These are phyloP conservation scores for Herpetotheres cachinnans DNA, from an alignment of 2,113 vertebrate species.

Conservation along the genomic window DNA sequence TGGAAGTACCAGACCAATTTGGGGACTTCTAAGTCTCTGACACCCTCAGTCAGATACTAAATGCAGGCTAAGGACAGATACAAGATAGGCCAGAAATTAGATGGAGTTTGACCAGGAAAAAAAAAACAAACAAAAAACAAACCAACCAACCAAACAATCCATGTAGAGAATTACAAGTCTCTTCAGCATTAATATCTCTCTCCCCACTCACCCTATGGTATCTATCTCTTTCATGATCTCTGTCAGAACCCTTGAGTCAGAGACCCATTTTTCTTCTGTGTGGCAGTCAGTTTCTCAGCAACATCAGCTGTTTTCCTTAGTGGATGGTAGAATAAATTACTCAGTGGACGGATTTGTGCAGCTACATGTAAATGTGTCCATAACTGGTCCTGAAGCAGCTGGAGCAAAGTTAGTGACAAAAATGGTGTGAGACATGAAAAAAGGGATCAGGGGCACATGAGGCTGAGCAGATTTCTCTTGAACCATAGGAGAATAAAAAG, in stretches of 20 bases:
- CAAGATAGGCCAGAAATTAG: neutral
- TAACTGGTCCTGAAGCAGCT: neutral
- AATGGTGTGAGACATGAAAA: neutral
- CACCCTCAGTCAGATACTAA: neutral
- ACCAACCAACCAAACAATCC: neutral
- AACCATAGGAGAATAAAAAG: neutral
- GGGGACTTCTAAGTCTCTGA: neutral
- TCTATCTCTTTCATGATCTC: neutral
- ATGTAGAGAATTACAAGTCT: neutral
- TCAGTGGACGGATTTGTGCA: neutral
- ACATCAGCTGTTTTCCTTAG: neutral
- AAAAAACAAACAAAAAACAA: neutral
- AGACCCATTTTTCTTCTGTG: neutral
- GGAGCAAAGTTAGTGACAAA: neutral
- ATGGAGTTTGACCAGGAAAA: neutral
- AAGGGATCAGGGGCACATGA: neutral
- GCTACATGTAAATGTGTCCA: neutral
- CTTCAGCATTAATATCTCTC: neutral
- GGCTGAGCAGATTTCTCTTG: neutral
- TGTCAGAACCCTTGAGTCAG: neutral
- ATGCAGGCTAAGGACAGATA: neutral
- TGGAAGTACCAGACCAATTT: neutral
- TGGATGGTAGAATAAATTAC: neutral
- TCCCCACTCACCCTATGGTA: rapidly evolving
- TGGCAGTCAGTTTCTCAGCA: neutral